phyloP scores from a whole-genome alignment of 37 sponge, comb jelly and placozoan genomes.

The Aphrocallistes beatrix region DNA sequence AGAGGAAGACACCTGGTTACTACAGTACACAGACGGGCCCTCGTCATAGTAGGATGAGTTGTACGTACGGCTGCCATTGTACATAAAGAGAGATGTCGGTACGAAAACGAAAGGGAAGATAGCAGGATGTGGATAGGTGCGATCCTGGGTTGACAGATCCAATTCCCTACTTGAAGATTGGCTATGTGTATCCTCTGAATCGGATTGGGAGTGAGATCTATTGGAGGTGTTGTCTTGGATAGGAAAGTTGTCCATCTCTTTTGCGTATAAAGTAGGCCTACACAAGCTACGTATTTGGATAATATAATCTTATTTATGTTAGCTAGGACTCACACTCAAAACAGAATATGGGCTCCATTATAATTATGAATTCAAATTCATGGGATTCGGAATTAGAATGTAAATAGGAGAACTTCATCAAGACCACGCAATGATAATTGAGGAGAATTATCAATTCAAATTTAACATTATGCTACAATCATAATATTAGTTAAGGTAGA shows the following conservation, averaged over 20 bases:
- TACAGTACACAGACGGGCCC: background rate
- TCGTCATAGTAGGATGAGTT: background rate
- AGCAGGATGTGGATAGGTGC: background rate
- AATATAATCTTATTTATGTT: too few species aligned
- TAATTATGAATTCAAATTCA: too few species aligned
- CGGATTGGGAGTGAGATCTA: background rate
- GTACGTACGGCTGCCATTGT: background rate
- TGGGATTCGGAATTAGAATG: too few species aligned
- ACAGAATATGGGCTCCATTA: too few species aligned
- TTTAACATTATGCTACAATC: too few species aligned
- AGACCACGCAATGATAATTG: too few species aligned
- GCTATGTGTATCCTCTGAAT: background rate
- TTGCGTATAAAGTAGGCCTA: background rate
- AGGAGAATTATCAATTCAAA: too few species aligned
- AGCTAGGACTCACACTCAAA: too few species aligned
- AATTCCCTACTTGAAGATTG: background rate
- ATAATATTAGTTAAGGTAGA: too few species aligned
- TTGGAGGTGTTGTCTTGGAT: background rate
- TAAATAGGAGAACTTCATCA: too few species aligned
- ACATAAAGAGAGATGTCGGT: background rate
- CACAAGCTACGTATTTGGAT: too few species aligned
- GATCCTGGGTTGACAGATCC: background rate
- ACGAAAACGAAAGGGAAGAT: background rate
- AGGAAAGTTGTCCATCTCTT: background rate
- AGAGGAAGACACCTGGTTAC: too few species aligned